A percentile compares a stretch with the other conserved stretches of the same genome.
phyloP scores from a whole-genome alignment of 1,140 invertebrate genomes.

The Anastatus disparis region DNA sequence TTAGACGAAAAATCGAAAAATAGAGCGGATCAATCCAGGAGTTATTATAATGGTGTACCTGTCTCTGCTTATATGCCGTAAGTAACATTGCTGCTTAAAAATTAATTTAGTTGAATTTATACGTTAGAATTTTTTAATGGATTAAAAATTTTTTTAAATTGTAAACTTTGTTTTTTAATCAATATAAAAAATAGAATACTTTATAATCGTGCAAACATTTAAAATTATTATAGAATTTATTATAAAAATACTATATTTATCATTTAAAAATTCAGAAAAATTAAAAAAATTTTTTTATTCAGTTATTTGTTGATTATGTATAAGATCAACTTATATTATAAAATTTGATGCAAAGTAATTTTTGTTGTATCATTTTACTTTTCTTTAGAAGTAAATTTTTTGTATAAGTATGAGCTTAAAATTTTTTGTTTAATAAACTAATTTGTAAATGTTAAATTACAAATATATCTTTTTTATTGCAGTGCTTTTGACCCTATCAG shows the following conservation, averaged over 20 bases:
- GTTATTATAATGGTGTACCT: slow-evolving; percentile 52
- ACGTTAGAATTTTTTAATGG: background rate
- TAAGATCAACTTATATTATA: too few relatives aligned
- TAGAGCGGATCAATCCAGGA: slow-evolving; percentile 45
- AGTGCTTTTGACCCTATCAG: slow-evolving; percentile 64
- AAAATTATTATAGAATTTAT: too few relatives aligned
- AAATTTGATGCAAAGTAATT: too few relatives aligned
- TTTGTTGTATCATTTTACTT: too few relatives aligned
- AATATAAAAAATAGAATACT: background rate
- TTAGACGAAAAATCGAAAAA: background rate
- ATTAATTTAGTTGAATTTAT: background rate
- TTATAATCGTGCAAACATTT: too few relatives aligned
- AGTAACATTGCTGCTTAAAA: background rate
- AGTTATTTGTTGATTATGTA: too few relatives aligned
- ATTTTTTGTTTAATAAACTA: background rate
- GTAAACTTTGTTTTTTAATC: too few relatives aligned
- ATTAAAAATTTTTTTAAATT: background rate
- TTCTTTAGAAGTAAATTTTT: too few relatives aligned
- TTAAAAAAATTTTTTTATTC: too few relatives aligned
- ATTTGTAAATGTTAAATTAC: background rate
- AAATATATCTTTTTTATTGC: slow-evolving; percentile 28
- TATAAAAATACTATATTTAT: slow-evolving; percentile 4
- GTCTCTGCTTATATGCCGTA: slow-evolving; percentile 29
- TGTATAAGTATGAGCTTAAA: too few relatives aligned
- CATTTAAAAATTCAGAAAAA: too few relatives aligned